Base-by-base conservation (phyloP, 2,113 vertebrate genomes). In the Ciconia boyciana region DNA sequence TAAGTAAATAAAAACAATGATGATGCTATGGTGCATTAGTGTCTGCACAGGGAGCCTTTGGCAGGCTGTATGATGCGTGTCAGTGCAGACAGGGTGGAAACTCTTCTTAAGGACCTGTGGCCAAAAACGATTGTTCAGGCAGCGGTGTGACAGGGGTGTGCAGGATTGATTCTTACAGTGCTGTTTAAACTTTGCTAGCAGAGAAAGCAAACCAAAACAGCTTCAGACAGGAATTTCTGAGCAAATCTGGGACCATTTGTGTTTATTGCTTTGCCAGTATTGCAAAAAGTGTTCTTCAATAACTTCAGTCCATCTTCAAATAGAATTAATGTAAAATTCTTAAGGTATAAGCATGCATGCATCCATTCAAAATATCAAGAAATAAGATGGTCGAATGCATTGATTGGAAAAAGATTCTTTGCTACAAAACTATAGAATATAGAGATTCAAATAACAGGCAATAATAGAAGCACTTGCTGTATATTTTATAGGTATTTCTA, bases 161-260 rank as follows among this genome's bases (percentile, higher is more conserved):
- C 79, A 96, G 52, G 71, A 96, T 93, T 64, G 92, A 95, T 94
- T 96, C 94, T 83, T 75, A 75, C 68, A 87, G 76, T 51, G 34
- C 46, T 74, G 48, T 92, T 90, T 87, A 90, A 39, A 89, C 16
- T 83, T 75, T 64, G 26, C 13, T 48, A 41, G 72, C 21, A 81
- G 24, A 86, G 13, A 86, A 54, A 83, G 55, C 32, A 75, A 76
- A 89, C 18, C 11, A 48, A 57, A 93, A 74, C 39, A 28, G 12
- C 65, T 95, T 95, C 64, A 86, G 43, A 60, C 13, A 74, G 64
- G 58, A 88, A 74, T 81, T 90, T 77, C 71, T 77, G 13, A 66
- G 69, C 29, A 75, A 83, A 86, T 94, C n/a, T 70, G 57, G 48
- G 61, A 61, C 39, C 25, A 46, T 41, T 21, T n/a, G 5, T 86